Conservation (phyloP, 2,113 vertebrate genomes). For the Catharus fuscescens region DNA sequence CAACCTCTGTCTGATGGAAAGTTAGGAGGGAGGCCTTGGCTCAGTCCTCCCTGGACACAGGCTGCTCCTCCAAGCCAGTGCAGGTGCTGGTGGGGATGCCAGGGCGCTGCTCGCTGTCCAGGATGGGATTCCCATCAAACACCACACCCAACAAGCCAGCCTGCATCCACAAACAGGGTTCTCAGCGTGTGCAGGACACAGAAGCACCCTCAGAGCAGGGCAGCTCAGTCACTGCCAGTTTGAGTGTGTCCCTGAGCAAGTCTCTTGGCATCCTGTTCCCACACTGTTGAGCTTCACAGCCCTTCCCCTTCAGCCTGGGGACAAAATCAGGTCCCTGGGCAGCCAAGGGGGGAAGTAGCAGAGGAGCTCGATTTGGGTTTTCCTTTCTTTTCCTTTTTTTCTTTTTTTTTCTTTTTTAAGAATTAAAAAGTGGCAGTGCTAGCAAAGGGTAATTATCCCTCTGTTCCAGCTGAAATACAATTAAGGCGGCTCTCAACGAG, state of each 20-base stretch:
- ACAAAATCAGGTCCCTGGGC: neutral
- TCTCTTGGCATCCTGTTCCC: neutral
- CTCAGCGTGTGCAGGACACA: neutral
- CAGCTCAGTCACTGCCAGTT: neutral
- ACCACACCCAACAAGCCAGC: neutral
- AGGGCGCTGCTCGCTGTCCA: fast-evolving
- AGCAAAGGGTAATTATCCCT: slow-evolving; percentile 76
- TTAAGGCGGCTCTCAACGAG: slow-evolving; percentile 74
- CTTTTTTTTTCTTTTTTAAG: neutral
- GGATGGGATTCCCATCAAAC: neutral
- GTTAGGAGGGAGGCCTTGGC: neutral
- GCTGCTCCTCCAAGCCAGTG: neutral
- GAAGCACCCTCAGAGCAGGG: fast-evolving
- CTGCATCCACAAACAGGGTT: fast-evolving
- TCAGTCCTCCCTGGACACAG: neutral
- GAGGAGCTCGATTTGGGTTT: neutral
- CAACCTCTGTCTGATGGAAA: neutral
- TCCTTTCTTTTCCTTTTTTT: neutral
- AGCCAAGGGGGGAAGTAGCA: neutral
- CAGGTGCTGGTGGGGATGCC: neutral
- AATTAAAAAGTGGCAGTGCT: slow-evolving; percentile 72
- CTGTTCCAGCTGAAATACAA: slow-evolving; percentile 80
- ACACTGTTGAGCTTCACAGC: neutral
- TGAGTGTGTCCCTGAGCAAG: fast-evolving
- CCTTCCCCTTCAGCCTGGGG: neutral